These are phyloP conservation scores for Leptinotarsa tumamoca DNA, from an alignment of 2,888 invertebrate species.

Conservation along the genomic window DNA sequence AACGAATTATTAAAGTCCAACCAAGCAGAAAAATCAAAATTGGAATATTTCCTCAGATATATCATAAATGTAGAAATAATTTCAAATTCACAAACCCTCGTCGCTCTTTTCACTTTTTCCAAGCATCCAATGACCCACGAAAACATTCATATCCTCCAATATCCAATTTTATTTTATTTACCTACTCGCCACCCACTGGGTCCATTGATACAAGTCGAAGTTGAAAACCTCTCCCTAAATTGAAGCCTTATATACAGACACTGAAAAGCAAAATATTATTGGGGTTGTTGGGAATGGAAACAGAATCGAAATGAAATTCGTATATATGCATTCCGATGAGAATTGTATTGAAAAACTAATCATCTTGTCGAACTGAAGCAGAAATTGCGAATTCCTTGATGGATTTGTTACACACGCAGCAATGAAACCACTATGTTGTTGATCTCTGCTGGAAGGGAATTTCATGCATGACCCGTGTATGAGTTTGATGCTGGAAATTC, in stretches of 20 bases:
- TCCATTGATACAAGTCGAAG: constrained; percentile 42
- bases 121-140: constrained; percentile 25
- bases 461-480: no score
- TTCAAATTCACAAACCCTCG: constrained; percentile 1
- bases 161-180: constrained; percentile 45
- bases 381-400: constrained; percentile 37
- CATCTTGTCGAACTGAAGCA: constrained; percentile 29
- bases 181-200: constrained; percentile 27
- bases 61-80: background rate
- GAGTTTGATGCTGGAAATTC: no score
- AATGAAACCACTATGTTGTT: background rate
- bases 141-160: constrained; percentile 41
- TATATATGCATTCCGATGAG: constrained; percentile 40
- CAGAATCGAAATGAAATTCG: constrained; percentile 43
- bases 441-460: background rate
- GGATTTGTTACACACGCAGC: no score
- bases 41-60: background rate
- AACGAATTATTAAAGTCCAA: background rate
- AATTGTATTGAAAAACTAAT: constrained; percentile 33
- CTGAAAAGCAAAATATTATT: constrained; percentile 41
- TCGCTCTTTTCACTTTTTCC: background rate
- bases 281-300: constrained; percentile 43
- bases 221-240: constrained; percentile 40
- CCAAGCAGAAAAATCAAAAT: background rate
- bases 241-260: constrained; percentile 42